Evolutionary conservation across 2,888 invertebrate genomes (phyloP).

Genomic region (Euzetes globulus): DNA sequence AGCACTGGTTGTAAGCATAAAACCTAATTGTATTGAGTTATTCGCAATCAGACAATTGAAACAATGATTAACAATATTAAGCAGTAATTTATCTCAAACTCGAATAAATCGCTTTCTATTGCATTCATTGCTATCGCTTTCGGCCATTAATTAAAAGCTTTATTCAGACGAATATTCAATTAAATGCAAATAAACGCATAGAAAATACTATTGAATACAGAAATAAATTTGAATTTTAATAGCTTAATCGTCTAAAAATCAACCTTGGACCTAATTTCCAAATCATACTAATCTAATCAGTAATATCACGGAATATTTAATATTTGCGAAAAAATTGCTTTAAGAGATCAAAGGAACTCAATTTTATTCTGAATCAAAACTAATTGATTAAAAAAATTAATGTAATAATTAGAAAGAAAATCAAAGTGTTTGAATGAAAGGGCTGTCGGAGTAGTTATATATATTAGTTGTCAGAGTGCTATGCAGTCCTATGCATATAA

Average conservation of each 20-base stretch:
- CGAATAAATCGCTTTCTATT: neutral
- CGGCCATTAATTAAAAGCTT: neutral
- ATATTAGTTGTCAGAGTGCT: neutral
- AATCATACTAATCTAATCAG: no score
- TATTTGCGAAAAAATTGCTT: no score
- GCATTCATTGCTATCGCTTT: neutral
- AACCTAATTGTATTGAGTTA: neutral
- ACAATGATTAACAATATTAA: slow-evolving; percentile 19
- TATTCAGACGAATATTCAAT: neutral
- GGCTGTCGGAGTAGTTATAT: neutral
- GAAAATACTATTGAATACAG: no score
- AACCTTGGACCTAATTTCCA: no score
- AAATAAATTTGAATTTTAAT: no score
- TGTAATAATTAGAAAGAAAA: no score
- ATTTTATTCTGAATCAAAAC: no score
- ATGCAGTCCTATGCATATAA: slow-evolving; percentile 15
- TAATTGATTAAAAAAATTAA: no score
- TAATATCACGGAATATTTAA: no score
- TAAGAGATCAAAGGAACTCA: no score
- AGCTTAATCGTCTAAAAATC: no score
- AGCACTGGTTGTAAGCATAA: neutral
- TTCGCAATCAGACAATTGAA: neutral
- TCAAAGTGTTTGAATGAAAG: neutral
- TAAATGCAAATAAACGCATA: neutral
- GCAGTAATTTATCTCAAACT: neutral